Base-by-base conservation (phyloP, 2,797 vertebrate genomes). In the Ciconia nigra region DNA sequence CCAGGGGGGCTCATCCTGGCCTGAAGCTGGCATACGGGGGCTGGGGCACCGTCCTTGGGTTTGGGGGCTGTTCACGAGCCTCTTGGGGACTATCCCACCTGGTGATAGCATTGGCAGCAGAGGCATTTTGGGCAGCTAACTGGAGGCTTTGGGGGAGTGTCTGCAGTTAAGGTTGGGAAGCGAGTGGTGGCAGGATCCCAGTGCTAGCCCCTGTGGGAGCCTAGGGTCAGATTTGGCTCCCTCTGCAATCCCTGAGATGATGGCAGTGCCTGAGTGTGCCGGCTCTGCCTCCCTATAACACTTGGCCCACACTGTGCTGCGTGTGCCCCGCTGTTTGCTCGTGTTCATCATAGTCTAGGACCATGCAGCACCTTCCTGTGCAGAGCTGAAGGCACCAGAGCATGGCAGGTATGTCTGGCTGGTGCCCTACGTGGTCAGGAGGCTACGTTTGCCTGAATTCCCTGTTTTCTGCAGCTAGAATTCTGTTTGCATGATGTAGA, bases 101-200 rank as follows among this genome's bases (percentile, higher is more conserved):
- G 44, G 26, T 26, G 51, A 66, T 19, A 91, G 28, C 24, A 6
- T 17, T 85, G 79, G 41, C 65, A 89, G 57, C 47, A 67, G 92
- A 86, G 69, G 5, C 3, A 0, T 74, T 88, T 69, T 61, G 78
- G 42, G 51, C 51, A 82, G 41, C 47, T 83, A 39, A 86, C 28
- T 31, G 47, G 7, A 91, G 39, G n/a, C 55, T 82, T 87, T 70
- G 58, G 33, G 15, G 29, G 3, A 62, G 46, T 10, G 13, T 76
- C 58, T 70, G 7, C 46, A 80, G 35, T 49, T 66, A 25, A 35
- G 35, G 19, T 18, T 85, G 37, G 44, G 41, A 66, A 76, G 41
- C 0, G 0, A 88, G 54, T 0, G 0, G 29, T 51, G 21, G 42
- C 41, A n/a, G 16, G 17, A 72, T 93, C 29, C 15, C 54, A 69